phyloP scores from a whole-genome alignment of 2,797 vertebrate genomes.

The Urocyon cinereoargenteus region DNA sequence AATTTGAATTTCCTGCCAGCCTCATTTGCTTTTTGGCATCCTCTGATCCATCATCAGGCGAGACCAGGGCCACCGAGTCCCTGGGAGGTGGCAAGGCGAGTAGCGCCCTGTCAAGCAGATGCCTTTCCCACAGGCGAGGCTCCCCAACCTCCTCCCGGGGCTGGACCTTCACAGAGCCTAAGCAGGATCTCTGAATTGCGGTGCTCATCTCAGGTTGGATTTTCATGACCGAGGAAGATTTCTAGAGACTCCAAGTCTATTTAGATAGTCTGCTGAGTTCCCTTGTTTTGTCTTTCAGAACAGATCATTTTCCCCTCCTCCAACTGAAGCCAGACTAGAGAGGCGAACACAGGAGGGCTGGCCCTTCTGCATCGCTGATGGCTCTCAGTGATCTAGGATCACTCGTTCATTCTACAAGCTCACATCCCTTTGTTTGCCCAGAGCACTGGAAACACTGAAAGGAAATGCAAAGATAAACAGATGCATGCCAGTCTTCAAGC shows the following conservation, averaged over 20 bases:
- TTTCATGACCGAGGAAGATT: conserved; percentile 72
- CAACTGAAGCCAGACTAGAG: conserved; percentile 20
- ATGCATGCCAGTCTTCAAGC: not conserved
- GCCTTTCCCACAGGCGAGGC: not conserved
- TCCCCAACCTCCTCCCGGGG: not conserved
- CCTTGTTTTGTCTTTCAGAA: conserved; percentile 16
- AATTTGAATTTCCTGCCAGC: not conserved
- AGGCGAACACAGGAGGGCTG: not conserved
- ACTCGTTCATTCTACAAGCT: not conserved
- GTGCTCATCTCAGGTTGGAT: conserved; percentile 79
- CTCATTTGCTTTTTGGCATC: not conserved
- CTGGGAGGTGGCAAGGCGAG: not conserved
- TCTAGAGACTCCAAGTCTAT: conserved; percentile 51
- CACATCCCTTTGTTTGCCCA: not conserved
- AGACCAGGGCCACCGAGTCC: not conserved
- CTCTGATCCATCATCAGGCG: not conserved
- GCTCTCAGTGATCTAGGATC: not conserved
- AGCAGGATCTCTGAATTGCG: not conserved
- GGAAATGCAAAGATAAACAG: not conserved
- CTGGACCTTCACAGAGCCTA: not conserved
- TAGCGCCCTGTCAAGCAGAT: not conserved
- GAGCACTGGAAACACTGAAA: not conserved
- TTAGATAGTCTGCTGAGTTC: conserved; percentile 74
- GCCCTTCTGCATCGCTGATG: not conserved
- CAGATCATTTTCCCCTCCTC: conserved; percentile 3